phyloP scores from a whole-genome alignment of 2,797 vertebrate genomes.

The Carduelis carduelis region DNA sequence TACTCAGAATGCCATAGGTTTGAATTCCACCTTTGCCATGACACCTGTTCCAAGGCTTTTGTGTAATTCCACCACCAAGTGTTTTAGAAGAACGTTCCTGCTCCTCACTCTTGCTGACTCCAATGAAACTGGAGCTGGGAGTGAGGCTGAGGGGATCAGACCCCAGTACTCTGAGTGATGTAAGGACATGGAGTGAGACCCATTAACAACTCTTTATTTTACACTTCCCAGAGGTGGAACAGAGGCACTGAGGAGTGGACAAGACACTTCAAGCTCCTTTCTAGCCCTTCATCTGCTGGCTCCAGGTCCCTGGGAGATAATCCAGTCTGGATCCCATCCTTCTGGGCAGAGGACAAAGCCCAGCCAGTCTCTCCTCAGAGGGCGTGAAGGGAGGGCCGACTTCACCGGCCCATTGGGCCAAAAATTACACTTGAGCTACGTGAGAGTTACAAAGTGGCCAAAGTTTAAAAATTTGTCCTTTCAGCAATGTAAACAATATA shows the following conservation, averaged over 20 bases:
- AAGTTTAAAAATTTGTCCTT: background rate
- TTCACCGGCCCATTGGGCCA: background rate
- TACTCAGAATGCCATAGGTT: background rate
- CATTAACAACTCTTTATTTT: background rate
- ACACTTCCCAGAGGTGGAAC: fast-evolving
- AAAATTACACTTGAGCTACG: background rate
- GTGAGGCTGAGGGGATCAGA: background rate
- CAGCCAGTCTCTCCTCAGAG: background rate
- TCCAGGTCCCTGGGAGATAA: background rate
- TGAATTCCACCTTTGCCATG: background rate
- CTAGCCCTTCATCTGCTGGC: background rate
- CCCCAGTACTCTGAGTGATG: background rate
- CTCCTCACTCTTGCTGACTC: background rate
- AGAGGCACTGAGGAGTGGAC: background rate
- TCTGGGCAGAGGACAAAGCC: background rate
- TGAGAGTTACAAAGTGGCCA: background rate
- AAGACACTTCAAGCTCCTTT: background rate
- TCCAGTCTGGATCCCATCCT: background rate
- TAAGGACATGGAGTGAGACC: background rate
- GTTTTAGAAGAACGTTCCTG: background rate
- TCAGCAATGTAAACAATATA: background rate
- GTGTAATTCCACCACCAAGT: background rate
- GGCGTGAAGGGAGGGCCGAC: background rate
- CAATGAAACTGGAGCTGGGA: background rate
- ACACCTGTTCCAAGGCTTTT: background rate